These are phyloP conservation scores for Lepisosteus osseus DNA, from an alignment of 2,113 vertebrate genomes.

Conservation along the genomic window DNA sequence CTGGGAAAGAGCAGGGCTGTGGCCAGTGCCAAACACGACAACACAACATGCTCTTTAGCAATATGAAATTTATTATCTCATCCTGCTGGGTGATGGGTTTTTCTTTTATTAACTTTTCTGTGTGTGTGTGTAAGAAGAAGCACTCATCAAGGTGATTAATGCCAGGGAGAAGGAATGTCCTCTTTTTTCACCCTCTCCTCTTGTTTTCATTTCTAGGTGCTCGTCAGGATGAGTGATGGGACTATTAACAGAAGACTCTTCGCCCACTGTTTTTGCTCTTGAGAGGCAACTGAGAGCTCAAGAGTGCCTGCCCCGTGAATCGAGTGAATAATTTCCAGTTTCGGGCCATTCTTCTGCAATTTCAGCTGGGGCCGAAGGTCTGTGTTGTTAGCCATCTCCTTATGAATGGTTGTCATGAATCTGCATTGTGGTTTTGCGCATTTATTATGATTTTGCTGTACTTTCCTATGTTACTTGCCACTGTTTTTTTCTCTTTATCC, in stretches of 20 bases:
- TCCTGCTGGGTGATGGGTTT: constrained; percentile 16
- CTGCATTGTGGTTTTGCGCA: too few species aligned
- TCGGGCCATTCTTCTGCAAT: neutral
- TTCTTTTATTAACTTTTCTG: constrained; percentile 9
- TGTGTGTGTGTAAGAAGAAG: constrained; percentile 20
- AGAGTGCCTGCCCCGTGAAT: too few species aligned
- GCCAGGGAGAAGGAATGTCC: constrained; percentile 27
- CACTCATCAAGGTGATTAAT: constrained; percentile 31
- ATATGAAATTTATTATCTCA: constrained; percentile 40
- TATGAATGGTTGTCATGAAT: too few species aligned
- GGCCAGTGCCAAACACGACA: constrained; percentile 33
- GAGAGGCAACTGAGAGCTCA: neutral
- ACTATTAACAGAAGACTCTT: constrained; percentile 13
- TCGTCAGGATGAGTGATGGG: constrained; percentile 43
- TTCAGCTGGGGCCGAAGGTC: too few species aligned
- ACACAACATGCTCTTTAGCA: constrained; percentile 31
- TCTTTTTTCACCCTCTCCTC: constrained; percentile 10
- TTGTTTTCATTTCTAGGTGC: constrained; percentile 37
- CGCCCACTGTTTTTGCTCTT: neutral
- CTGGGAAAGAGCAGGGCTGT: constrained; percentile 27
- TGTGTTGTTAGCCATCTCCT: too few species aligned
- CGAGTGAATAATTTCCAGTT: neutral
- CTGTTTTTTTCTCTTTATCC: too few species aligned
- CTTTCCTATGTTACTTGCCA: too few species aligned
- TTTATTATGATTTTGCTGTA: too few species aligned